phyloP scores from a whole-genome alignment of 1,140 invertebrate species.

The Hylaeus anthracinus region DNA sequence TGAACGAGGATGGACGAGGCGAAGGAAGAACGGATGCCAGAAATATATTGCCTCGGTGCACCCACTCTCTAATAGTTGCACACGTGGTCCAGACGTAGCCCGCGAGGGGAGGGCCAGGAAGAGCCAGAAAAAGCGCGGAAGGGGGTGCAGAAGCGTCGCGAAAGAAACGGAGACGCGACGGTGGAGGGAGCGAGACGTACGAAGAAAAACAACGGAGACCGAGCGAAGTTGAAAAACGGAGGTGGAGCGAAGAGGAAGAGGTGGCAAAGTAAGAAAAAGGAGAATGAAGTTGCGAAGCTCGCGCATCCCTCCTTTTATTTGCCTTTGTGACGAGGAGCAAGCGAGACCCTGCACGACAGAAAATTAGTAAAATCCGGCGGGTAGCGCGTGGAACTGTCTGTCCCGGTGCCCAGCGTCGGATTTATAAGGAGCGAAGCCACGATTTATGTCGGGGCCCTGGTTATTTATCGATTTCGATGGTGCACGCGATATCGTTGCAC shows the following conservation, averaged over 20 bases:
- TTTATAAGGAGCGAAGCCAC: constrained; percentile 80
- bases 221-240: background rate
- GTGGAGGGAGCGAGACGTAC: background rate
- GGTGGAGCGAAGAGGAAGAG: background rate
- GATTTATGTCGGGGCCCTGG: constrained; percentile 76
- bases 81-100: constrained; percentile 48
- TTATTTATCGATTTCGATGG: constrained; percentile 81
- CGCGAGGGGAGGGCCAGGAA: background rate
- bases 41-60: constrained; percentile 76
- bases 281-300: constrained; percentile 50
- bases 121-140: constrained; percentile 10
- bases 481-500: constrained; percentile 78
- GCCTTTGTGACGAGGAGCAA: constrained; percentile 57
- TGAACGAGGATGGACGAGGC: constrained; percentile 73
- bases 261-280: constrained; percentile 33
- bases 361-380: constrained; percentile 80
- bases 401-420: constrained; percentile 67
- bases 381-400: constrained; percentile 72
- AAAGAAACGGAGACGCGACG: constrained; percentile 18
- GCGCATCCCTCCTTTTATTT: constrained; percentile 65
- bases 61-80: constrained; percentile 68
- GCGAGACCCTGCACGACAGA: constrained; percentile 70
- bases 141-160: constrained; percentile 34
- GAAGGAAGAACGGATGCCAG: constrained; percentile 74
- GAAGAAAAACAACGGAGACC: constrained; percentile 27